phyloP scores from a whole-genome alignment of 2,888 invertebrate genomes.

The Sipunculus nudus region DNA sequence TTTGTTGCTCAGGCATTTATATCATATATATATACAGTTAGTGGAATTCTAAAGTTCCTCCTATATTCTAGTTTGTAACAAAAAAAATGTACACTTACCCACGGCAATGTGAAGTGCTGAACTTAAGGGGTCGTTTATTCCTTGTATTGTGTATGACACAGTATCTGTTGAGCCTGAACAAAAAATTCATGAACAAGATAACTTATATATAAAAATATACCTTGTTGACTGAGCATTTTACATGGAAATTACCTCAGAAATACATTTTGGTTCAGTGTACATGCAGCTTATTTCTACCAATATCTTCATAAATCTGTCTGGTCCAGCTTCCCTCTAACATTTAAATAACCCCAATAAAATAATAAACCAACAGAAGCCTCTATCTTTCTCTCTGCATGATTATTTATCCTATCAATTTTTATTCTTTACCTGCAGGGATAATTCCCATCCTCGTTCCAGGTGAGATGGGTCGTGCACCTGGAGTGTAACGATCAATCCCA shows the following conservation, averaged over 20 bases:
- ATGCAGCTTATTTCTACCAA: neutral
- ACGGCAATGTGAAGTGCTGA: conserved; percentile 84
- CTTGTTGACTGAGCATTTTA: neutral
- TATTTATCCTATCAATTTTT: no score
- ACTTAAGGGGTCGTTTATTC: conserved; percentile 81
- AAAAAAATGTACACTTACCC: conserved; percentile 70
- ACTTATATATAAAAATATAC: neutral
- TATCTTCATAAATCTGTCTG: no score
- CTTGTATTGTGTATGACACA: conserved; percentile 77
- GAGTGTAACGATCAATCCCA: conserved; percentile 71
- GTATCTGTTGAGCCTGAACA: conserved; percentile 63
- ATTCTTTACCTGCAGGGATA: conserved; percentile 75
- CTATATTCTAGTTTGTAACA: no score
- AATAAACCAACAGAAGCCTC: no score
- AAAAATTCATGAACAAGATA: neutral
- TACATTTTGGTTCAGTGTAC: neutral
- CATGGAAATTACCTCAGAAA: neutral
- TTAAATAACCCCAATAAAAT: no score
- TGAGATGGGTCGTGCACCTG: conserved; percentile 64
- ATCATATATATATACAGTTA: no score
- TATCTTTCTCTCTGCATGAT: no score
- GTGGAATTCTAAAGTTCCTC: no score
- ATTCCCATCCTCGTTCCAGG: conserved; percentile 57
- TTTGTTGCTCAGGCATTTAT: no score
- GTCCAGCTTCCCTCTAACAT: no score